Evolutionary conservation across 2,888 invertebrate species (phyloP).

Genomic region (Cephonodes hylas): DNA sequence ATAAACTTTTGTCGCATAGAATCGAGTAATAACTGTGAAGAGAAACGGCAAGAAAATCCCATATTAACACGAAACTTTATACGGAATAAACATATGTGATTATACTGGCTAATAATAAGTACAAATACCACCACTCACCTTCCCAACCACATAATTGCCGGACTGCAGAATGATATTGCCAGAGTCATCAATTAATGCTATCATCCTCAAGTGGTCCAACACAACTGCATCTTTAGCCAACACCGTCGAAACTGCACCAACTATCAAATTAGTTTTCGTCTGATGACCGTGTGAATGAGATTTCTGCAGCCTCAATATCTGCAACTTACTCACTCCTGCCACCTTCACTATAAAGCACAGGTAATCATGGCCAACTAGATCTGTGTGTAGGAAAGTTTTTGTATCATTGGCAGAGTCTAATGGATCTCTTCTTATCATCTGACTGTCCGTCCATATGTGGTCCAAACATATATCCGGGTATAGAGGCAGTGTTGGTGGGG

Average conservation of each 20-base stretch:
- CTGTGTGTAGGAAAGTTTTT: conserved; percentile 91
- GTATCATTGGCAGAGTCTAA: conserved; percentile 56
- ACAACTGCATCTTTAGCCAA: conserved; percentile 92
- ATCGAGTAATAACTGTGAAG: too few species aligned
- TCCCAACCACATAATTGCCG: conserved; percentile 89
- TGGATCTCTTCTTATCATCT: conserved; percentile 55
- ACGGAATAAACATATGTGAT: not conserved
- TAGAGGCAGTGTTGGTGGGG: conserved; percentile 84
- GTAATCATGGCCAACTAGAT: conserved; percentile 91
- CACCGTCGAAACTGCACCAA: conserved; percentile 87
- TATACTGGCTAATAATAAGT: not conserved
- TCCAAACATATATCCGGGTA: conserved; percentile 94
- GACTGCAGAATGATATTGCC: conserved; percentile 92
- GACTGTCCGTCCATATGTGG: conserved; percentile 92
- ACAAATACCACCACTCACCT: conserved; percentile 58
- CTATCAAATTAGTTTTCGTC: conserved; percentile 84
- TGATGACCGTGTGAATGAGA: conserved; percentile 74
- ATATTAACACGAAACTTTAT: not conserved
- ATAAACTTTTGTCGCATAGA: too few species aligned
- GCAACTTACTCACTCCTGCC: conserved; percentile 76
- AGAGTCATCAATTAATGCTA: conserved; percentile 89
- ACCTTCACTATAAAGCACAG: conserved; percentile 86
- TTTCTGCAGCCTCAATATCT: conserved; percentile 85
- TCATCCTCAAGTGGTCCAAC: conserved; percentile 90
- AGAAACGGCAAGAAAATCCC: too few species aligned